Evolutionary conservation across 2,797 vertebrate species (phyloP).

Genomic region (Mus caroli): DNA sequence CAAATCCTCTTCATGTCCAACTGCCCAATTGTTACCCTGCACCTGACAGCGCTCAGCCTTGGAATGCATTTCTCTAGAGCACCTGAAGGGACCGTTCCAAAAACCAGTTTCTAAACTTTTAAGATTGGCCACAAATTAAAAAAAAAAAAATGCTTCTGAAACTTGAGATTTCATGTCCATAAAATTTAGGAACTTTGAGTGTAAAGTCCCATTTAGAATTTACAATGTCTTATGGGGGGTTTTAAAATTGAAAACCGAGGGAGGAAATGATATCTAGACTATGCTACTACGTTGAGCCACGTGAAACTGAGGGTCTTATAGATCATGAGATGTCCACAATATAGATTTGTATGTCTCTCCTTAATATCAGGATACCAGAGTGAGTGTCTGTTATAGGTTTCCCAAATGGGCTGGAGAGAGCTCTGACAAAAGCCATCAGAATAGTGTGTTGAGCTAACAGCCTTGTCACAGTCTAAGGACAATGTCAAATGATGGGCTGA

Average conservation of each 20-base stretch:
- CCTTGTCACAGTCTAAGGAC: not conserved
- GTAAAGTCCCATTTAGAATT: not conserved
- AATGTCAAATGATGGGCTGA: not conserved
- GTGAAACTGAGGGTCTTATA: not conserved
- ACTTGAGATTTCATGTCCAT: slow-evolving; percentile 14
- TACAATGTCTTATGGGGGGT: not conserved
- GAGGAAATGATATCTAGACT: not conserved
- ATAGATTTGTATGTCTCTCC: not conserved
- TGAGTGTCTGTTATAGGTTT: not conserved
- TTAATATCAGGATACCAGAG: not conserved
- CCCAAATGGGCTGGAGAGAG: not conserved
- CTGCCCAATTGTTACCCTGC: not conserved
- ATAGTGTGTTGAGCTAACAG: not conserved
- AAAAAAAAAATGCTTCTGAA: not conserved
- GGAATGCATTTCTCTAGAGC: not conserved
- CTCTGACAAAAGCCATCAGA: not conserved
- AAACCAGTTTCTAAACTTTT: not conserved
- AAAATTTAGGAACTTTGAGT: slow-evolving; percentile 11
- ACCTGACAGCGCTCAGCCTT: not conserved
- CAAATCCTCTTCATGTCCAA: not conserved
- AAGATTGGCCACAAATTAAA: not conserved
- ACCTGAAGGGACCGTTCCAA: not conserved
- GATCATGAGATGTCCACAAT: not conserved
- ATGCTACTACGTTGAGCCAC: not conserved
- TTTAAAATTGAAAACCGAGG: not conserved